Conservation (phyloP, 1,140 invertebrate genomes). For the Chironomus tepperi region DNA sequence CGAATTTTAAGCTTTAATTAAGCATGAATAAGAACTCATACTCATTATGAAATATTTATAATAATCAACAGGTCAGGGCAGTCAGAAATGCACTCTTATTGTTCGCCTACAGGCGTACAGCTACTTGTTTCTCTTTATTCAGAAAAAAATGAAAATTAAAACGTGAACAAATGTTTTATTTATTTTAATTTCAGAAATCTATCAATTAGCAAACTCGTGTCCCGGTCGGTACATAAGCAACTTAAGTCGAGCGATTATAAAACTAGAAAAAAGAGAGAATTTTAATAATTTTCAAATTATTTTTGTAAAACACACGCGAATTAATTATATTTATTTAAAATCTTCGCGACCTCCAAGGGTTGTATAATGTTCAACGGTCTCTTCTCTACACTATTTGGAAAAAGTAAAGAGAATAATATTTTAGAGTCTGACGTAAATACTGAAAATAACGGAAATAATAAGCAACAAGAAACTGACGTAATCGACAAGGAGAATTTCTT, state of each 20-base stretch:
- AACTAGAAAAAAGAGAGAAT: neutral
- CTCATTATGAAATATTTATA: no score
- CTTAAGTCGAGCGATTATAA: neutral
- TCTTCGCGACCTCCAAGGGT: neutral
- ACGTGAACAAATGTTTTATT: conserved; percentile 9
- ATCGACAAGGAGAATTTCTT: neutral
- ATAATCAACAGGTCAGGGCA: no score
- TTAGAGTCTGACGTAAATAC: neutral
- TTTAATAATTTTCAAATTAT: neutral
- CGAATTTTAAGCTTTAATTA: no score
- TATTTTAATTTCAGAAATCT: conserved; percentile 14
- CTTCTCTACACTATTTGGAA: neutral
- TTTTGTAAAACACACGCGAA: neutral
- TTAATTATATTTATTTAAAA: neutral
- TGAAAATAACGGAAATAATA: neutral
- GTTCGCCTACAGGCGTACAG: no score
- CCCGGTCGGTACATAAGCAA: neutral
- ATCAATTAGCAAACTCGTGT: conserved; percentile 10
- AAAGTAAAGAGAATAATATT: conserved; percentile 9
- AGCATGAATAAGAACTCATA: no score
- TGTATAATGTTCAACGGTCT: conserved; percentile 20
- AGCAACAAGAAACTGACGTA: neutral
- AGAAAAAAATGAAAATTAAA: neutral
- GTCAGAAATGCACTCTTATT: no score
- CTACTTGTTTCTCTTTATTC: neutral